A percentile compares a stretch with the other conserved stretches of the same genome.
Evolutionary conservation across 2,888 invertebrate genomes (phyloP).

Genomic region (Brachylomia viminalis): DNA sequence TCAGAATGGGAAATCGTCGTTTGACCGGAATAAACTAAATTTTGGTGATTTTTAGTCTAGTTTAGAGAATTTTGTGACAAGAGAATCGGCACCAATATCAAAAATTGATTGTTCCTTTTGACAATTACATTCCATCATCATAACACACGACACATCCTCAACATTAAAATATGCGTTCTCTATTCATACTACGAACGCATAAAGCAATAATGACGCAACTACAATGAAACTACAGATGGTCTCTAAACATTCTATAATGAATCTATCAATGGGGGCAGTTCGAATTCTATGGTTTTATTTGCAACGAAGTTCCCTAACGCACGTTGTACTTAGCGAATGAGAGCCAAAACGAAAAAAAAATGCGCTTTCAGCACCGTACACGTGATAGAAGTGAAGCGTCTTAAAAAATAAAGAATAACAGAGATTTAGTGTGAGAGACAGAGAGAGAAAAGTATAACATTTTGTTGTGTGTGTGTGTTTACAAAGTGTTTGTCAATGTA

Average conservation of each 20-base stretch:
- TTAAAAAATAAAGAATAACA: neutral
- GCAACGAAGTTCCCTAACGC: neutral
- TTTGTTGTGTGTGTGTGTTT: neutral
- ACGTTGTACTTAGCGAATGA: neutral
- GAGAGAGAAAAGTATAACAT: neutral
- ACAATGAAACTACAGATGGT: constrained; percentile 51
- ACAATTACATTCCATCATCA: constrained; percentile 7
- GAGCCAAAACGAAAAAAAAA: too few relatives aligned
- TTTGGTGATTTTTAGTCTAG: too few relatives aligned
- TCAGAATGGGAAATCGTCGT: too few relatives aligned
- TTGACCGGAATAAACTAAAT: too few relatives aligned
- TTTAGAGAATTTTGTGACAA: too few relatives aligned
- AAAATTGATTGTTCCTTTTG: constrained; percentile 34
- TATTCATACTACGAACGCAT: constrained; percentile 41
- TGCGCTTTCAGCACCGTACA: too few relatives aligned
- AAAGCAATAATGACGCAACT: constrained; percentile 44
- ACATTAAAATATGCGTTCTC: constrained; percentile 23
- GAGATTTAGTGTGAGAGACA: neutral
- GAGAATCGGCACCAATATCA: too few relatives aligned
- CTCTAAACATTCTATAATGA: constrained; percentile 54
- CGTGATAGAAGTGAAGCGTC: neutral
- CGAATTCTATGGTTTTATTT: constrained; percentile 14
- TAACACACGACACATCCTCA: constrained; percentile 22
- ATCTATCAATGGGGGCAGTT: constrained; percentile 56
- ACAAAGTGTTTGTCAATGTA: neutral